Conservation (phyloP, 2,888 invertebrate species). For the Spisula solida region DNA sequence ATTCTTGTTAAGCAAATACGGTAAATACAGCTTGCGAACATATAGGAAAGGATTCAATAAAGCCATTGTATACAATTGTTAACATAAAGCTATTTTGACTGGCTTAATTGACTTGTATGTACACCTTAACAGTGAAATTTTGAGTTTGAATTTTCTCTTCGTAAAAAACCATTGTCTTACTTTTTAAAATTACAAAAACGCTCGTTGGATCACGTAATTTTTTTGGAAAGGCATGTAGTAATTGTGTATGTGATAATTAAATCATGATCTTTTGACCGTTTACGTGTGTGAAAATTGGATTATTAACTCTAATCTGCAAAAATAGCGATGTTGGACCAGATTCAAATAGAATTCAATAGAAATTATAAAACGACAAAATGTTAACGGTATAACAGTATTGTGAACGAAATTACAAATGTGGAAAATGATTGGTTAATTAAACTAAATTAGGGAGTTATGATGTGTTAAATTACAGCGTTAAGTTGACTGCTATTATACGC, state of each 20-base stretch:
- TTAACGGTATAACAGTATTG: neutral
- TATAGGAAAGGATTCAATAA: neutral
- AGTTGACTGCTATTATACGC: neutral
- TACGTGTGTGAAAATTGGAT: slow-evolving; percentile 5
- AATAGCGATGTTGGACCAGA: neutral
- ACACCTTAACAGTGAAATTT: neutral
- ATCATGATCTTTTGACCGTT: neutral
- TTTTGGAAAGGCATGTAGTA: neutral
- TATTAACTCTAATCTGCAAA: neutral
- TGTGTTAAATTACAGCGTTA: slow-evolving; percentile 4
- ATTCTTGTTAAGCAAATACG: slow-evolving; percentile 28
- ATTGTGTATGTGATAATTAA: neutral
- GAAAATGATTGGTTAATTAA: neutral
- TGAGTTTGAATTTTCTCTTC: slow-evolving; percentile 13
- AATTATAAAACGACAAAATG: neutral
- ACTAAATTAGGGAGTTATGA: neutral
- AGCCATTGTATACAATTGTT: slow-evolving; percentile 22
- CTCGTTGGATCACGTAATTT: neutral
- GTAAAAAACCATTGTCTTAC: slow-evolving; percentile 37
- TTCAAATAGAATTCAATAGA: slow-evolving; percentile 15
- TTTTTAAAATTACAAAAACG: neutral
- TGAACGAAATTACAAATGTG: neutral
- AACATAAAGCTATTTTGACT: slow-evolving; percentile 2
- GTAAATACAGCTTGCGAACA: slow-evolving; percentile 30
- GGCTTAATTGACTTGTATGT: slow-evolving; percentile 31